Base-by-base conservation (phyloP, 2,888 invertebrate species). In the Rutpela maculata region DNA sequence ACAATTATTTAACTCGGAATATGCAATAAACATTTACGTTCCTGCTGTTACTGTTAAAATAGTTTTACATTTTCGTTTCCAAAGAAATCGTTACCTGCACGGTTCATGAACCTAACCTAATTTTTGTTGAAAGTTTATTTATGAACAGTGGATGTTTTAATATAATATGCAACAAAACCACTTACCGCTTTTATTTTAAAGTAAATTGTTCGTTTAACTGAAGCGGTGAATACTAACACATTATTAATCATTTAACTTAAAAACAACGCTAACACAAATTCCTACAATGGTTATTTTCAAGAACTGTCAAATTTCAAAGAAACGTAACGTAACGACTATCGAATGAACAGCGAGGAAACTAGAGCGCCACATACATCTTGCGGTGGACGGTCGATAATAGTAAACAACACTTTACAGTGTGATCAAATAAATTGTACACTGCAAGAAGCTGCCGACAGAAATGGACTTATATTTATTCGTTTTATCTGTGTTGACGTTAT, bases 31-130 rank as follows among this genome's bases (percentile, higher is more conserved):
- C 56, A 69, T 18, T 18, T 65, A 65, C 19, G 12, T 57, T 31
- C 17, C 15, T 11, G n/a, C 11, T 19, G 11, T 57, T 57, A 57
- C 35, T 69, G 59, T 59, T 59, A 57, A 59, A 55, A 67, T 65
- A 65, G 11, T 43, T 18, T 57, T 35, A 31, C 57, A 67, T 56
- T 70, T 60, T n/a, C n/a, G n/a, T n/a, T n/a, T 70, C 26, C 22
- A 38, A 70, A 38, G 60, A 60, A 70, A 70, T 60, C 70, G 43
- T 70, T 70, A 70, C n/a, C n/a, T n/a, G n/a, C 50, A 70, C 70
- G 70, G 70, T 70, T 70, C 70, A 70, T 60, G 50, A 70, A 70
- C 70, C 70, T 70, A 70, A 70, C 70, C 70, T 70, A 70, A 43
- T 59, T 70, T 50, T 35, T 18, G 15, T 19, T 60, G 70, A 70